phyloP scores from a whole-genome alignment of 2,888 invertebrate species.

The Conops quadrifasciatus region DNA sequence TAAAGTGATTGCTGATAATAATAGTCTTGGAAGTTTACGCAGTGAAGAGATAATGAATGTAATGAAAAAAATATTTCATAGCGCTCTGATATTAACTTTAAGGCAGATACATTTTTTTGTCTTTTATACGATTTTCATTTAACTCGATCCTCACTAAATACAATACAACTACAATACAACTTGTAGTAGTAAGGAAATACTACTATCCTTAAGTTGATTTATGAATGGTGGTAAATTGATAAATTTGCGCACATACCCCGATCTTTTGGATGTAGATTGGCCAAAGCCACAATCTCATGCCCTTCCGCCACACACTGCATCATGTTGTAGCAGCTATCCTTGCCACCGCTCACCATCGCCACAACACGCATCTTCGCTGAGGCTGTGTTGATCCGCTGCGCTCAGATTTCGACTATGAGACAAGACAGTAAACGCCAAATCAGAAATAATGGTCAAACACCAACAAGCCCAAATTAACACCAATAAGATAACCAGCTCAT shows the following conservation, averaged over 20 bases:
- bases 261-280: slow-evolving; percentile 89
- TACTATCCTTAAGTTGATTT: too few species aligned
- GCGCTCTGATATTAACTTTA: too few species aligned
- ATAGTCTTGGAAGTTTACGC: too few species aligned
- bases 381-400: background rate
- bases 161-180: too few species aligned
- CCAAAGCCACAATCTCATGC: slow-evolving; percentile 92
- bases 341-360: slow-evolving; percentile 95
- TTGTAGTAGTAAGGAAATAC: too few species aligned
- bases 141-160: too few species aligned
- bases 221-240: too few species aligned
- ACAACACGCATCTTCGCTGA: slow-evolving; percentile 80
- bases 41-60: too few species aligned
- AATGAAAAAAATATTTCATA: too few species aligned
- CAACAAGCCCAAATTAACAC: slow-evolving; percentile 22
- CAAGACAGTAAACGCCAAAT: background rate
- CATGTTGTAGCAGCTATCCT: slow-evolving; percentile 99
- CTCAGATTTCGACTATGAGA: background rate
- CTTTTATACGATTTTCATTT: too few species aligned
- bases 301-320: slow-evolving; percentile 97
- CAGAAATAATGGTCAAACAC: background rate
- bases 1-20: too few species aligned
- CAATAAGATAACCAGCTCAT: slow-evolving; percentile 19
- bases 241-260: slow-evolving; percentile 71
- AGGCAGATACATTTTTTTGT: too few species aligned